Base-by-base conservation (phyloP, 2,888 invertebrate species). In the Brachyopa scutellaris region DNA sequence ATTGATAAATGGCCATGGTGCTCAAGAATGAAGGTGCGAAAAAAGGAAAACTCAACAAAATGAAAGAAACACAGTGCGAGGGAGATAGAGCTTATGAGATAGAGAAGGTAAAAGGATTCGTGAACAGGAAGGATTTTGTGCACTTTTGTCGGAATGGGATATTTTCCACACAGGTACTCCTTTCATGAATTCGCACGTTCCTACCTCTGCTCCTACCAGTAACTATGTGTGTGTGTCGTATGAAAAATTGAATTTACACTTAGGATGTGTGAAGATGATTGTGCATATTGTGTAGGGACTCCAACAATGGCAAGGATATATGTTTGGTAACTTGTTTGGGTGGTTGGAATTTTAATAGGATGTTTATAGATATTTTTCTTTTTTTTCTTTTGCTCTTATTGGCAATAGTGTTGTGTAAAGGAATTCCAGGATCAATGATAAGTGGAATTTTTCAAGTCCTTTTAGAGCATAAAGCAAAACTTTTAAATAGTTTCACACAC, bases 161-260 rank as follows among this genome's bases (percentile, higher is more conserved):
- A 66, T 47, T 74, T 61, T 47, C 47, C 64, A 57, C 38, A 69
- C 31, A 53, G 40, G 42, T 53, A 67, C 49, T n/a, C 36, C 21
- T 38, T 26, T 36, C 29, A 59, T 70, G 69, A 59, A 31, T 59
- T 59, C 36, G 72, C 59, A 66, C 49, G 26, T 29, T 59, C 36
- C 11, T 45, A 7, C 21, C 2, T 64, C 29, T 3, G 4, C 19
- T 38, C 6, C 61, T 6, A 26, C n/a, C 26, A 6, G 26, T 26
- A 26, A 6, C 19, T 8, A n/a, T n/a, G 33, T 11, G 42, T 64
- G 26, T 13, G 49, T 64, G 19, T 11, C 29, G 51, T 26, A 61
- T 73, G 53, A 80, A 80, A 80, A 74, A 74, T 69, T 80, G 55
- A 69, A 80, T 80, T 80, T 80, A 80, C 62, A 21, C 62, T 70